Conservation (phyloP, 2,113 vertebrate genomes). For the Athene cunicularia region DNA sequence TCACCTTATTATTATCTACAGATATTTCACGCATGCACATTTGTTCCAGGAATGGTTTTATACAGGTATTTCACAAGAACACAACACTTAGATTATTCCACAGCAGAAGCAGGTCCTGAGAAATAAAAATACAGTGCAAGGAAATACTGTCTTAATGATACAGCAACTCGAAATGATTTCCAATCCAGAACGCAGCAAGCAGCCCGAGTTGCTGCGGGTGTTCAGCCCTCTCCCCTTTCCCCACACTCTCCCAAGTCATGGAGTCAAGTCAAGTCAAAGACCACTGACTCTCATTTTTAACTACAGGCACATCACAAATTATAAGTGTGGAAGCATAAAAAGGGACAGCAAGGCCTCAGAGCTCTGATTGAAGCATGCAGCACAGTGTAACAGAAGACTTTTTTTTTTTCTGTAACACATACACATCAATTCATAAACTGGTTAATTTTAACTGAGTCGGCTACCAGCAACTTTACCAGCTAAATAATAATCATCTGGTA, state of each 20-base stretch:
- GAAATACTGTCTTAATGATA: background rate
- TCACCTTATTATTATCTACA: background rate
- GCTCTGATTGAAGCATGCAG: background rate
- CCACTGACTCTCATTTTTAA: background rate
- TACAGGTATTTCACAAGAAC: conserved; percentile 34
- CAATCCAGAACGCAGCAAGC: background rate
- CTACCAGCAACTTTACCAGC: background rate
- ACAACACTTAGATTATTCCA: background rate
- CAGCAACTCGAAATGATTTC: background rate
- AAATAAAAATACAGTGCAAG: background rate
- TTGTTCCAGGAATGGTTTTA: conserved; percentile 35
- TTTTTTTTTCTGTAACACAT: background rate
- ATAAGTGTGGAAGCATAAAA: background rate
- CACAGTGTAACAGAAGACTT: accelerated
- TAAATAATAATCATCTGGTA: background rate
- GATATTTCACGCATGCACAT: background rate
- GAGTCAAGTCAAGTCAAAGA: background rate
- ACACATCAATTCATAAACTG: accelerated
- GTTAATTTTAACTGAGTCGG: background rate
- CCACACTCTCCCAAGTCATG: background rate
- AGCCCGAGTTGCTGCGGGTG: background rate
- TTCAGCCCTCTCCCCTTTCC: background rate
- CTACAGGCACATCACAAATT: background rate
- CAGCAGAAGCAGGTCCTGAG: conserved; percentile 12
- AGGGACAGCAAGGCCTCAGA: background rate